phyloP scores from a whole-genome alignment of 2,888 invertebrate species.

The Pandemis heparana region DNA sequence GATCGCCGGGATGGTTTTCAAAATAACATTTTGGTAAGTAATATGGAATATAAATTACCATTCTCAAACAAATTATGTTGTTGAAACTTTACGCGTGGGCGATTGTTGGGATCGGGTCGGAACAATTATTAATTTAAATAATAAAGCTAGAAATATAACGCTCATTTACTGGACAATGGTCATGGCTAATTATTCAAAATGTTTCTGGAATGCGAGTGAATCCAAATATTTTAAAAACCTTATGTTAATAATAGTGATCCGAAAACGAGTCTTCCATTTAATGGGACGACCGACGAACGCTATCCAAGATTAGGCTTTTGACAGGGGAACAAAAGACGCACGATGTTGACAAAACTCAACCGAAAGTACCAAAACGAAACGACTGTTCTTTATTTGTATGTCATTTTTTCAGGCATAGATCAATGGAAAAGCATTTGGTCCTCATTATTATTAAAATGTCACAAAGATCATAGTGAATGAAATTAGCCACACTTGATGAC shows the following conservation, averaged over 20 bases:
- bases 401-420: neutral
- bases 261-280: constrained; percentile 11
- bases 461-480: neutral
- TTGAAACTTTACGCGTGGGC: constrained; percentile 6
- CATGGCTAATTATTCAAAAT: constrained; percentile 1
- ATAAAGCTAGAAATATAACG: constrained; percentile 1
- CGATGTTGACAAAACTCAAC: constrained; percentile 22
- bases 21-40: constrained; percentile 4
- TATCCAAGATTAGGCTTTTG: constrained; percentile 23
- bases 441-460: neutral
- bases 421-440: neutral
- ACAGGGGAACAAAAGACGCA: constrained; percentile 32
- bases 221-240: neutral
- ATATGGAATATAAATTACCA: neutral
- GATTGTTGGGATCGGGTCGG: constrained; percentile 5
- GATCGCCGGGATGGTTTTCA: neutral
- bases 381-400: neutral
- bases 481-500: neutral
- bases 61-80: constrained; percentile 5
- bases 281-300: constrained; percentile 15
- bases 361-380: constrained; percentile 11
- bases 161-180: neutral
- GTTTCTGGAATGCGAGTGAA: neutral
- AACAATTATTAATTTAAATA: constrained; percentile 5
- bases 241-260: neutral